Evolutionary conservation across 2,797 vertebrate species (phyloP).

Genomic region (Mormyrops attenuatus): DNA sequence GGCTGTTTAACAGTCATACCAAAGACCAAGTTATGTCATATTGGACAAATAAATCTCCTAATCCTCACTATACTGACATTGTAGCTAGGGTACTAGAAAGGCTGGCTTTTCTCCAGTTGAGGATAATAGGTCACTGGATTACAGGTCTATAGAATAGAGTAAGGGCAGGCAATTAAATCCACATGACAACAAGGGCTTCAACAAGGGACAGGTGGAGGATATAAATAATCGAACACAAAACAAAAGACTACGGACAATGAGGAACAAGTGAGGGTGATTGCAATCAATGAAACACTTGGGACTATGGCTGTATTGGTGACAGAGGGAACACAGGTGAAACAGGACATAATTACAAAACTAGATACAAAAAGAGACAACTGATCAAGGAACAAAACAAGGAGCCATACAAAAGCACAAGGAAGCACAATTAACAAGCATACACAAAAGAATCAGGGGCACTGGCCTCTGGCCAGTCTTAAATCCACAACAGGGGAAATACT

Average conservation of each 20-base stretch:
- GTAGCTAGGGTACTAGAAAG: not conserved
- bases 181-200: not conserved
- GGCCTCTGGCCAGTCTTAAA: too few species aligned
- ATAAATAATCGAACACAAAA: not conserved
- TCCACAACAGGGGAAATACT: too few species aligned
- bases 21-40: not conserved
- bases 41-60: not conserved
- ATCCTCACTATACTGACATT: not conserved
- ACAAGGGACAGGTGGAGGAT: not conserved
- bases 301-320: not conserved
- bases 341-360: not conserved
- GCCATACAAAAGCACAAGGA: not conserved
- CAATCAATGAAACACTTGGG: not conserved
- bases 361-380: not conserved
- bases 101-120: not conserved
- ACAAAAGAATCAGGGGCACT: too few species aligned
- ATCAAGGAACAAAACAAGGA: not conserved
- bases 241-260: not conserved
- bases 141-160: not conserved
- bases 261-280: not conserved
- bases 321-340: not conserved
- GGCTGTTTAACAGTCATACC: not conserved
- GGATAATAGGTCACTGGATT: not conserved
- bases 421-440: too few species aligned
- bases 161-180: not conserved